These are phyloP conservation scores for Athripsodes cinereus DNA, from an alignment of 2,888 invertebrate species.

Conservation along the genomic window DNA sequence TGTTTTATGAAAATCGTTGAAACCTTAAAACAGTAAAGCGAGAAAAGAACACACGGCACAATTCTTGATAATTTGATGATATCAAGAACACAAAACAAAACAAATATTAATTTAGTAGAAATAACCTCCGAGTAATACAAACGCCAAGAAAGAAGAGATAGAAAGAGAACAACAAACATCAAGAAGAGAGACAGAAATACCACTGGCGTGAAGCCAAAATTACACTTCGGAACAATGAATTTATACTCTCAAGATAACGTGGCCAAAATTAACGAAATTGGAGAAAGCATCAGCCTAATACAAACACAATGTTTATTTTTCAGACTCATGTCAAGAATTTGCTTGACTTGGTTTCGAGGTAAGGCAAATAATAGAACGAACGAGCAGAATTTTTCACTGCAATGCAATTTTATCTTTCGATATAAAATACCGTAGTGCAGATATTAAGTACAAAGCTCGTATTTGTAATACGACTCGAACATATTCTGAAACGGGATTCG, in stretches of 20 bases:
- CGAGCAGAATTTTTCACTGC: not conserved
- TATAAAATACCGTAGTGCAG: too few species aligned
- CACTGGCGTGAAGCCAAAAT: not conserved
- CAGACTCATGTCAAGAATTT: not conserved
- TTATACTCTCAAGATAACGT: not conserved
- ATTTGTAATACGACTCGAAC: too few species aligned
- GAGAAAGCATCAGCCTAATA: not conserved
- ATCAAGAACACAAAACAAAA: too few species aligned
- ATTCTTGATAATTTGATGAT: too few species aligned
- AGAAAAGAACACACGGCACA: too few species aligned
- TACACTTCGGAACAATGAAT: not conserved
- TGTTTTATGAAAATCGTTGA: too few species aligned
- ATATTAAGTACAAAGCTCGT: too few species aligned
- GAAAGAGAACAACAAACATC: too few species aligned
- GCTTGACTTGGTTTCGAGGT: not conserved
- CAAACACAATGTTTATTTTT: not conserved
- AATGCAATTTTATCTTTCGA: not conserved
- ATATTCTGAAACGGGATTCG: too few species aligned
- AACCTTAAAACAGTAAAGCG: too few species aligned
- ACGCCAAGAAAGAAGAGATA: not conserved
- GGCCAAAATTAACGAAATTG: slow-evolving; percentile 1
- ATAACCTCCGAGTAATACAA: not conserved
- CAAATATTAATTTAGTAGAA: slow-evolving; percentile 1
- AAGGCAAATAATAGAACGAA: not conserved
- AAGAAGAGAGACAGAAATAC: not conserved